Conservation (phyloP, 2,113 vertebrate species). For the Oncorhynchus kisutch region DNA sequence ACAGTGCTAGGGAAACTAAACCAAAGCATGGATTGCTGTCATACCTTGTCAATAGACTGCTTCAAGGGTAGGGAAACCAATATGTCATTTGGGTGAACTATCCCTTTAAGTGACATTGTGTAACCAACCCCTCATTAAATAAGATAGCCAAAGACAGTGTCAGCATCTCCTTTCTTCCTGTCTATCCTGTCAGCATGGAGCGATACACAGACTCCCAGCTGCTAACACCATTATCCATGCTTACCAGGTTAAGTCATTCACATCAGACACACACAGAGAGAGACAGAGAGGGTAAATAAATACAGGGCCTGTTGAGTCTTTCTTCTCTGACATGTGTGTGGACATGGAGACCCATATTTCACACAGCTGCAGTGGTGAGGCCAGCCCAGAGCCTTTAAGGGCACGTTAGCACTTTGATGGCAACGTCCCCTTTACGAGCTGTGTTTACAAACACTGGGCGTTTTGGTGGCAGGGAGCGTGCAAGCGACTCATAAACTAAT, state of each 20-base stretch:
- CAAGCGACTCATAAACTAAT: slow-evolving; percentile 67
- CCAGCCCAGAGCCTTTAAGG: slow-evolving; percentile 54
- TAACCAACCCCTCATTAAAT: no score
- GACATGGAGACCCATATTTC: slow-evolving; percentile 37
- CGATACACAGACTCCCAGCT: no score
- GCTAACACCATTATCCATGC: slow-evolving; percentile 15
- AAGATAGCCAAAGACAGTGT: no score
- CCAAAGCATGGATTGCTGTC: no score
- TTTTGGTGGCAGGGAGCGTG: slow-evolving; percentile 63
- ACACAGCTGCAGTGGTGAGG: slow-evolving; percentile 51
- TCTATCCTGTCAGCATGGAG: no score
- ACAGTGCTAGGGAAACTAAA: no score
- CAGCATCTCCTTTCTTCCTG: no score
- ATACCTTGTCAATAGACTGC: no score
- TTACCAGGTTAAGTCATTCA: slow-evolving; percentile 57
- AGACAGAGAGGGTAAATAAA: slow-evolving; percentile 55
- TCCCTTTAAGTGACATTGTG: no score
- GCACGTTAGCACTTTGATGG: slow-evolving; percentile 67
- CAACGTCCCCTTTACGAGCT: slow-evolving; percentile 56
- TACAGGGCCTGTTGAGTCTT: slow-evolving; percentile 57
- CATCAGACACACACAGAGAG: slow-evolving; percentile 31
- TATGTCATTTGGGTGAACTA: no score
- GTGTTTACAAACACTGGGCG: slow-evolving; percentile 68
- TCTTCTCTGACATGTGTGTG: slow-evolving; percentile 57
- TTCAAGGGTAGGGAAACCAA: no score